A percentile compares a stretch with the other conserved stretches of the same genome.
phyloP scores from a whole-genome alignment of 1,140 invertebrate genomes.

The Drosophila athabasca region DNA sequence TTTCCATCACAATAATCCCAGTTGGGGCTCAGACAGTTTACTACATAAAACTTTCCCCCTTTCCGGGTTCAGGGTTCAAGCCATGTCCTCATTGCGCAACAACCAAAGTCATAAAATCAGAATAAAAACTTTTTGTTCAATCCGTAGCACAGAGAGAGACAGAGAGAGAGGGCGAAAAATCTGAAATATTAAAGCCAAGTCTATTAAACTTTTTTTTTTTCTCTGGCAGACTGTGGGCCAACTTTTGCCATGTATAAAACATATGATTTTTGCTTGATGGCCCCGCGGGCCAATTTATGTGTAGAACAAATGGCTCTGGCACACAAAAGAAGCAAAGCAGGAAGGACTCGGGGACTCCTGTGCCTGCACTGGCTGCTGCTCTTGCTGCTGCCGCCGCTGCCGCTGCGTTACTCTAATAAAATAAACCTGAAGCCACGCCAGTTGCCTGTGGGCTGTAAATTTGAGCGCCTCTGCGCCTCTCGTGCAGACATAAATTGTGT shows the following conservation, averaged over 20 bases:
- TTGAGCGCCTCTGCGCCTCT: conserved; percentile 67
- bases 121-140: conserved; percentile 66
- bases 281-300: conserved; percentile 78
- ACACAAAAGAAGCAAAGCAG: conserved; percentile 26
- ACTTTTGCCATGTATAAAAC: conserved; percentile 76
- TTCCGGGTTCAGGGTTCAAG: conserved; percentile 8
- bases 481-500: conserved; percentile 79
- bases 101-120: conserved; percentile 69
- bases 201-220: conserved; percentile 69
- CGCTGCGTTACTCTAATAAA: conserved; percentile 56
- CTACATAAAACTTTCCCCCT: conserved; percentile 27
- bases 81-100: conserved; percentile 44
- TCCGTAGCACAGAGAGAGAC: background rate
- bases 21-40: conserved; percentile 6
- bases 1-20: conserved; percentile 34
- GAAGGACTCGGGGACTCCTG: conserved; percentile 4
- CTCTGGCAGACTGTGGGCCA: conserved; percentile 31
- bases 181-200: conserved; percentile 70
- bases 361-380: conserved; percentile 32
- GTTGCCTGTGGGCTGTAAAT: conserved; percentile 71
- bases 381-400: conserved; percentile 12
- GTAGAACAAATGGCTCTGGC: conserved; percentile 67
- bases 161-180: conserved; percentile 20
- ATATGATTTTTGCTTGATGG: conserved; percentile 79
- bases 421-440: conserved; percentile 66